Evolutionary conservation across 1,140 invertebrate species (phyloP), one percentile per base, ranked within the genome.

Genomic region (Aphidius ervi): DNA sequence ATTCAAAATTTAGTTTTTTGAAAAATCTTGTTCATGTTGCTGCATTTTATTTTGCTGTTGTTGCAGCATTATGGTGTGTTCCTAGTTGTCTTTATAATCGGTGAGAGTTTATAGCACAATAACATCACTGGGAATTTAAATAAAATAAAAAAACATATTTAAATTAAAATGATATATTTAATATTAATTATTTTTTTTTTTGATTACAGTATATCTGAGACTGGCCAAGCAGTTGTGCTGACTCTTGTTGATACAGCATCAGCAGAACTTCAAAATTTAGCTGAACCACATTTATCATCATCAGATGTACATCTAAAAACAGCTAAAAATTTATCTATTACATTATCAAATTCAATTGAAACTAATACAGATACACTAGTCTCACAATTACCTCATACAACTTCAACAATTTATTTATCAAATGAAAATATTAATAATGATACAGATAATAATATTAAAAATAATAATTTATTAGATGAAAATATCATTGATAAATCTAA

Each of bases 121-220:
- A 43, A 37, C 41, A 43, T 43, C 9, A 39, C 39, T 4, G 16
- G 20, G 9, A 40, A 52, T 20, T 39, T 49, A 56, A 53, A 46
- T 7, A 40, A 56, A 52, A 55, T 42, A 43, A 56, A 56, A 43
- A 37, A 43, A 56, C 1, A 40, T 16, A 37, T 31, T 7, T 10
- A 58, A 47, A 16, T 16, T 16, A 16, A 16, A 1, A 16, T 31
- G 23, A 23, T 23, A 23, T 31, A 31, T 16, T 16, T 16, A 16
- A 16, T 9, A 41, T 6, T 55, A 46, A 52, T 52, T 31, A 59
- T 64, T 63, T 53, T 39, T 58, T 58, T 47, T 59, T 70, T 55
- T 70, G 67, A 63, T 84, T 82, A 5, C 78, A 88, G 87, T 69
- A 82, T 88, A 73, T 83, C 84, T 66, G 85, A 86, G 71, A 83